Evolutionary conservation across 1,140 invertebrate species (phyloP), one percentile per base, ranked within the genome.

Genomic region (Megalonaias nervosa): DNA sequence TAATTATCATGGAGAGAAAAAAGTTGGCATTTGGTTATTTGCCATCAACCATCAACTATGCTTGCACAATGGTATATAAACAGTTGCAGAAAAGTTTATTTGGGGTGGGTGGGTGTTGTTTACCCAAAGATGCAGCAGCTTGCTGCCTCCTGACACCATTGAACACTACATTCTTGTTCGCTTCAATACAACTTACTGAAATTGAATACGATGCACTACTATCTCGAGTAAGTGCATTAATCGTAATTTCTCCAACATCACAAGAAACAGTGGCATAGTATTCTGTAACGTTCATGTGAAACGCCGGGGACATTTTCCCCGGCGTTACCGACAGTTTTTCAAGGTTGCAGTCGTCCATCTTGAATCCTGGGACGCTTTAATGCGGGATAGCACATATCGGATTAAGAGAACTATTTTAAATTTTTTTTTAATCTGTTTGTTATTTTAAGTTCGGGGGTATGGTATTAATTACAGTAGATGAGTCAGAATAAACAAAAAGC

Each of bases 341-440:
- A 67, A 91, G 79, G 73, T 81, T 84, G 81, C 89, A 91, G 82
- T 91, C 89, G 75, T 91, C 89, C 90, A 91, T 91, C 75, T 90
- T 90, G 85, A 86, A 99, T 81, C 87, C 74, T 81, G 81, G 86
- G 88, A 89, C 84, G 86, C 88, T 81, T 80, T 58, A 79, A 65
- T 79, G 79, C 79, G 79, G 65, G 57, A 56, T 75, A 81, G 48
- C 23, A 58, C 26, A 15, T 6, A 58, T 0, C 9, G 17, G 17
- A 58, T 58, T 12, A 59, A 5, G 14, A 9, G 26, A 58, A 21
- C 5, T 57, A 70, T 19, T 57, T 4, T n/a, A 19, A n/a, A 31
- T 9, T 2, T 21, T 19, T 21, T 26, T 58, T 21, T 17, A 9
- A 17, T 57, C 55, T 31, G 1, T 69, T 17, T 31, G 61, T 48